A percentile compares a stretch with the other conserved stretches of the same genome.
Conservation (phyloP, 1,140 invertebrate genomes). For the Saccostrea glomerata region DNA sequence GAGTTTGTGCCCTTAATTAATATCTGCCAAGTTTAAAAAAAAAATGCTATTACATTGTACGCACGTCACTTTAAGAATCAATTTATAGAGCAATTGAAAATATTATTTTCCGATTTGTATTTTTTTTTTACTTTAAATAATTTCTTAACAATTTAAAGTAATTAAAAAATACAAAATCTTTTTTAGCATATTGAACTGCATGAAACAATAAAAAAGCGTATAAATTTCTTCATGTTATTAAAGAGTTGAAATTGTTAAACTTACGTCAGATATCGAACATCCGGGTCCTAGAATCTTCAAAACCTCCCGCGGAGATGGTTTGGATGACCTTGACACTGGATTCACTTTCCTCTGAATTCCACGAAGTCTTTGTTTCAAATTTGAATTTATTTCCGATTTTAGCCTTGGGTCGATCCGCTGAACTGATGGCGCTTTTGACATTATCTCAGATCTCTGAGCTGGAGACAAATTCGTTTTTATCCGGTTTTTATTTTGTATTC, state of each 20-base stretch:
- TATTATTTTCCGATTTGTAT: not conserved
- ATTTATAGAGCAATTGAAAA: not conserved
- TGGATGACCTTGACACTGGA: not conserved
- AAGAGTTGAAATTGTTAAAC: not conserved
- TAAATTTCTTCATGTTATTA: not conserved
- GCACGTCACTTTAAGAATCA: not conserved
- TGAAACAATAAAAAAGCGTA: not conserved
- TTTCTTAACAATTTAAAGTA: not conserved
- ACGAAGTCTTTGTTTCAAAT: not conserved
- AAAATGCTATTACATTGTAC: too few species aligned
- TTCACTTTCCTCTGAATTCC: not conserved
- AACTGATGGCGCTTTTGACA: not conserved
- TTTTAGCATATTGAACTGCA: not conserved
- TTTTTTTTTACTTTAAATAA: not conserved
- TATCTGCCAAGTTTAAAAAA: too few species aligned
- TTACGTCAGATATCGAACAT: constrained; percentile 21
- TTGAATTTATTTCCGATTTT: not conserved
- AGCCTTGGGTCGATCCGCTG: not conserved
- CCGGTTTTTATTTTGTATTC: not conserved
- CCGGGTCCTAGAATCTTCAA: not conserved
- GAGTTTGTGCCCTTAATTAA: too few species aligned
- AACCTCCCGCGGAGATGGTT: not conserved
- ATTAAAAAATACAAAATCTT: not conserved
- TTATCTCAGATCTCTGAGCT: not conserved
- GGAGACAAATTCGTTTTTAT: not conserved